Conservation (phyloP, 2,888 invertebrate genomes). For the Tipula unca region DNA sequence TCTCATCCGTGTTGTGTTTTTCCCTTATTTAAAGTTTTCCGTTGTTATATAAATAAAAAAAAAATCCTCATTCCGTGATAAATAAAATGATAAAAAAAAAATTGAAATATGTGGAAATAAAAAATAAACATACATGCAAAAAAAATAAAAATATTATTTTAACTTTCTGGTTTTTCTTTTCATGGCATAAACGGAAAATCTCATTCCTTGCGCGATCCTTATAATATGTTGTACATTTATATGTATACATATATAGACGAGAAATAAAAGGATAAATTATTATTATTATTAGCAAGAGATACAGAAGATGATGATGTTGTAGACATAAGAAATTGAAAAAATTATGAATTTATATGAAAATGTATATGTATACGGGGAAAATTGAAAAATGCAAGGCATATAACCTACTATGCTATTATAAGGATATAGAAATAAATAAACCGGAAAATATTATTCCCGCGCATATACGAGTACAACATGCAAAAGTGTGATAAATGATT, state of each 20-base stretch:
- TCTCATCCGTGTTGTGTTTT: background rate
- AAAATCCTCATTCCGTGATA: background rate
- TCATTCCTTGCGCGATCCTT: background rate
- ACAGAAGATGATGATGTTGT: background rate
- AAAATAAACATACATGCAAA: background rate
- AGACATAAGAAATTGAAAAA: background rate
- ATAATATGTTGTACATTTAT: no score
- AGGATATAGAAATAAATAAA: background rate
- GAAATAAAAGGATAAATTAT: background rate
- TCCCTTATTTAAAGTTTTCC: slow-evolving; percentile 8
- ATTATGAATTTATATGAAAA: background rate
- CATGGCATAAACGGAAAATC: background rate
- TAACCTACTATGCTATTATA: background rate
- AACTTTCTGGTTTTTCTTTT: background rate
- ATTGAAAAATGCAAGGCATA: background rate
- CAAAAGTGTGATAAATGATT: background rate
- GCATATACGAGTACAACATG: background rate
- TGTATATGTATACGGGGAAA: background rate
- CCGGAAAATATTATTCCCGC: background rate
- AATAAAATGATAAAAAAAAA: background rate
- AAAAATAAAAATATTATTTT: background rate
- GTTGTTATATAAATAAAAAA: background rate
- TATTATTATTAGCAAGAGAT: slow-evolving; percentile 8
- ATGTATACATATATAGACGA: background rate
- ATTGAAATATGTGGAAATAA: background rate